Percentiles rank a stretch among this genome's conserved stretches.
phyloP scores from a whole-genome alignment of 2,888 invertebrate genomes.

The Pristionchus fissidentatus region DNA sequence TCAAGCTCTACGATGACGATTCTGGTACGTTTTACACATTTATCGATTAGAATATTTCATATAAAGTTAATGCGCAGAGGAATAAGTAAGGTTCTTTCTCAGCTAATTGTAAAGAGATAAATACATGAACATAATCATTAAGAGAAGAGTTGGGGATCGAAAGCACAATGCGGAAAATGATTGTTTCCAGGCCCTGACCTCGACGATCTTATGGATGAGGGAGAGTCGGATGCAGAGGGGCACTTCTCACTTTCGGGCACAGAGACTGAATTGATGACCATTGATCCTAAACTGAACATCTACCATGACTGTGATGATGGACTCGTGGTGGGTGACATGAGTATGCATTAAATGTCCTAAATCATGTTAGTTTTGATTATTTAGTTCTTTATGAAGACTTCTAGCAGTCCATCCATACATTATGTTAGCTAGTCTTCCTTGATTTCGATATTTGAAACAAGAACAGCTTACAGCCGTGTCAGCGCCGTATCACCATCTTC shows the following conservation, averaged over 20 bases:
- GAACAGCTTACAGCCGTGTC: conserved; percentile 54
- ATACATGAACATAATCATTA: background rate
- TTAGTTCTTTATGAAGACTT: background rate
- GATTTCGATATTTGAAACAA: no score
- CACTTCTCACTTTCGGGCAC: conserved; percentile 58
- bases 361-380: background rate
- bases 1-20: conserved; percentile 46
- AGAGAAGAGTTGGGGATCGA: no score
- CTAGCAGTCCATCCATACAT: no score
- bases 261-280: conserved; percentile 60
- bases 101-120: no score
- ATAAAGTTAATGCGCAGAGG: no score
- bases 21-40: background rate
- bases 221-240: conserved; percentile 59
- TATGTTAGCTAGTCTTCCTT: no score
- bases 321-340: conserved; percentile 53
- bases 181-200: conserved; percentile 49
- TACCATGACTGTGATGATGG: conserved; percentile 64
- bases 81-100: background rate
- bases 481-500: conserved; percentile 59
- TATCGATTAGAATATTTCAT: no score
- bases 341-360: no score
- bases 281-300: conserved; percentile 64
- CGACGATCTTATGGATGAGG: conserved; percentile 61
- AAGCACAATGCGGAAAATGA: no score